Evolutionary conservation across 2,113 vertebrate species (phyloP).

Genomic region (western clawed frog (Xenopus tropicalis)): DNA sequence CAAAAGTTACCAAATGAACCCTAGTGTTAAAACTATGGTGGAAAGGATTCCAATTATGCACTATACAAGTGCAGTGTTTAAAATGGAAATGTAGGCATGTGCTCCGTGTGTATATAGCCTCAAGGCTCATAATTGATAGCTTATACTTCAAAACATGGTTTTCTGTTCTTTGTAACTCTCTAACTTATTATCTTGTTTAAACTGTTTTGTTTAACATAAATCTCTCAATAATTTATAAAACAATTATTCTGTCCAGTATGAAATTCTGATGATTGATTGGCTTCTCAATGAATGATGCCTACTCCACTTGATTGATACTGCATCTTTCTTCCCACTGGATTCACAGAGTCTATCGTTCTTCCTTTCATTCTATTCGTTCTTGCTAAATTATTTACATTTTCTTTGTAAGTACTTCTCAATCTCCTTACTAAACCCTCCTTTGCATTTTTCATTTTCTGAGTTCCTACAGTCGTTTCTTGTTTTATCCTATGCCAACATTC

Average conservation of each 20-base stretch:
- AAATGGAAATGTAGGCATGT: no score
- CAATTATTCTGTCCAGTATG: constrained; percentile 43
- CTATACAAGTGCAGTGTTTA: no score
- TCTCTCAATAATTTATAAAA: constrained; percentile 46
- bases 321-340: neutral
- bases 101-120: no score
- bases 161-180: neutral
- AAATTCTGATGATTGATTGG: constrained; percentile 44
- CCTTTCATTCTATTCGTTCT: constrained; percentile 18
- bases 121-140: neutral
- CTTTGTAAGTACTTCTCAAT: constrained; percentile 8
- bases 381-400: constrained; percentile 38
- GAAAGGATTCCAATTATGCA: no score
- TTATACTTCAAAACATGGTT: neutral
- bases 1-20: no score
- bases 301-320: constrained; percentile 34
- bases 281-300: constrained; percentile 27
- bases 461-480: neutral
- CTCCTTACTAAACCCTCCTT: neutral
- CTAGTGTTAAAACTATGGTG: no score
- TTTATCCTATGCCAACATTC: neutral
- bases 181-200: constrained; percentile 33
- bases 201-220: constrained; percentile 45
- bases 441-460: neutral
- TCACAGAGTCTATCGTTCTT: constrained; percentile 32